These are phyloP conservation scores for Pseudococcus jackbeardsleyi DNA, from an alignment of 2,888 invertebrate species.

Conservation along the genomic window DNA sequence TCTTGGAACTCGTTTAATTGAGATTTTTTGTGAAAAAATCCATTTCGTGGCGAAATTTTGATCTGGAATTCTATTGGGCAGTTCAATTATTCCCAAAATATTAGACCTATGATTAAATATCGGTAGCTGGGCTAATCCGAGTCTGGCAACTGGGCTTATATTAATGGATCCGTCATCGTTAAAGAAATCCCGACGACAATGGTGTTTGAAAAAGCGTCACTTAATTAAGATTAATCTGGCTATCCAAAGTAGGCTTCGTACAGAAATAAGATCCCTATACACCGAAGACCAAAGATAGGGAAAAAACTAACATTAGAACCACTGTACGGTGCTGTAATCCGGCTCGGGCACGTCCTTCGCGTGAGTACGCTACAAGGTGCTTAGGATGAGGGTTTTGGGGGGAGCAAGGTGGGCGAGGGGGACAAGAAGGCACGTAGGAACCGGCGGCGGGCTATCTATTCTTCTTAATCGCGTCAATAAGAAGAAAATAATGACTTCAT, in stretches of 20 bases:
- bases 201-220: constrained; percentile 44
- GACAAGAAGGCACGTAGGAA: neutral
- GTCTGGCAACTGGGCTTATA: constrained; percentile 22
- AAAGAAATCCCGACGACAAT: constrained; percentile 23
- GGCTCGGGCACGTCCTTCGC: neutral
- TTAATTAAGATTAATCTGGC: constrained; percentile 36
- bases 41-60: neutral
- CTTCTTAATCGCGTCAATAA: constrained; percentile 65
- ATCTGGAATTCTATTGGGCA: neutral
- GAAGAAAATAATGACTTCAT: constrained; percentile 65
- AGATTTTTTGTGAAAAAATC: neutral
- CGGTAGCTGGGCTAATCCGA: neutral
- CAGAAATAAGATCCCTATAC: neutral
- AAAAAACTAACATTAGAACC: constrained; percentile 52
- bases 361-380: neutral
- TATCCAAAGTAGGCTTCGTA: neutral
- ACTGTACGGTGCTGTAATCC: neutral
- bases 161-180: constrained; percentile 36
- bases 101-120: neutral
- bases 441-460: constrained; percentile 62
- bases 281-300: neutral
- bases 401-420: neutral
- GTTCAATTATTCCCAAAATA: constrained; percentile 12
- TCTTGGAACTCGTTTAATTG: neutral
- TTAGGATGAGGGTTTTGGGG: no score